Evolutionary conservation across 2,888 invertebrate genomes (phyloP).

Genomic region (Acanthoscelides obtectus): DNA sequence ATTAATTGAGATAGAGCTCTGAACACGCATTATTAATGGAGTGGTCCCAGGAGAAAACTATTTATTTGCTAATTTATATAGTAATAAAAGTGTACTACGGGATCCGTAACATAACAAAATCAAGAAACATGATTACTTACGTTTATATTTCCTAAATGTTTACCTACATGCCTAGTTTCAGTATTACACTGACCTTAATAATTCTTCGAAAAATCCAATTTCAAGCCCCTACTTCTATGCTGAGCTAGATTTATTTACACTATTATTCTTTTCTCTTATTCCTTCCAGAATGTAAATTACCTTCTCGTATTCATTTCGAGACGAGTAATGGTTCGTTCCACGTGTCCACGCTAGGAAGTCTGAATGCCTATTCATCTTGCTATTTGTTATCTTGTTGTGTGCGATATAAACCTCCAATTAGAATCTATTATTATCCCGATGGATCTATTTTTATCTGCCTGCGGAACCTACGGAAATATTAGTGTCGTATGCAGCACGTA

Average conservation of each 20-base stretch:
- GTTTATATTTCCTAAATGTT: no score
- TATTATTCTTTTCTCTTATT: not conserved
- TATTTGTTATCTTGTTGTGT: not conserved
- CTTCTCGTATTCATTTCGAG: not conserved
- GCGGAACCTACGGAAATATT: not conserved
- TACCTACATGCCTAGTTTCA: no score
- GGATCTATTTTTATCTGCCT: not conserved
- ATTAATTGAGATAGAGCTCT: no score
- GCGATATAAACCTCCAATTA: not conserved
- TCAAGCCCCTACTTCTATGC: not conserved
- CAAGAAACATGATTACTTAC: no score
- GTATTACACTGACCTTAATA: not conserved
- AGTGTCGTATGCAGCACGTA: no score
- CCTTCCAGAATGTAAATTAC: not conserved
- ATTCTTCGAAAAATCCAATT: not conserved
- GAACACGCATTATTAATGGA: no score
- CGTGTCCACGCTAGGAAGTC: not conserved
- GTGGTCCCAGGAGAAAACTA: no score
- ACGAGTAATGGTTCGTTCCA: not conserved
- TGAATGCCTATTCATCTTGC: not conserved
- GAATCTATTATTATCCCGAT: not conserved
- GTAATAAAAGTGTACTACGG: no score
- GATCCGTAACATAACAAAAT: no score
- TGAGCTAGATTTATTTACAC: not conserved
- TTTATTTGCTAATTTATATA: no score